Percentiles rank a stretch among this genome's conserved stretches.
Conservation (phyloP, 2,888 invertebrate species). For the Apoda limacodes region DNA sequence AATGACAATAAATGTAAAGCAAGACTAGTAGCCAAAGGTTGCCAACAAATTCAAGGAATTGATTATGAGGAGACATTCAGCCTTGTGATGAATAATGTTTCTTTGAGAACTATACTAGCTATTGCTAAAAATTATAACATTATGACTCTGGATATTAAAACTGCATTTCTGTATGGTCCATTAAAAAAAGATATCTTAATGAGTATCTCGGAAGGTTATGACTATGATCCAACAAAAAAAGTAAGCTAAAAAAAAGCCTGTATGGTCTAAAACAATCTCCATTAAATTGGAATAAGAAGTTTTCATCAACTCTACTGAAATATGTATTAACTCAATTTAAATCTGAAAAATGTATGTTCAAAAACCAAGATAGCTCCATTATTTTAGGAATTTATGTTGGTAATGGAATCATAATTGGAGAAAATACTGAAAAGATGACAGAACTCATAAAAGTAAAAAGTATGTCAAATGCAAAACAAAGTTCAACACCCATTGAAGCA, state of each 20-base stretch:
- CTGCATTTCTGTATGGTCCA: conserved; percentile 1
- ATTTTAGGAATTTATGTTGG: conserved; percentile 6
- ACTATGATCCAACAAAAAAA: conserved; percentile 1
- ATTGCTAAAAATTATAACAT: conserved; percentile 1
- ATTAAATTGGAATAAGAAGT: conserved; percentile 5
- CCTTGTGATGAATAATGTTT: conserved; percentile 6
- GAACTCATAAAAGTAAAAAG: background rate
- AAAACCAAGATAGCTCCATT: conserved; percentile 1
- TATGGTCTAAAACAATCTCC: conserved; percentile 10
- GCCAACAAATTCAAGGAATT: conserved; percentile 6
- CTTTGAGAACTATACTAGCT: conserved; percentile 6
- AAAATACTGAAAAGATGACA: background rate
- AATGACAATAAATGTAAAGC: conserved; percentile 2
- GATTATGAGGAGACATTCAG: conserved; percentile 6
- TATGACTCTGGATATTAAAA: background rate
- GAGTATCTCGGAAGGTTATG: conserved; percentile 2
- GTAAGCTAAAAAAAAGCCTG: conserved; percentile 9
- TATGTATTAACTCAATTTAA: background rate
- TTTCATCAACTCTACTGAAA: conserved; percentile 1
- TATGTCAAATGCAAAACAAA: conserved; percentile 4
- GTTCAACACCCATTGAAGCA: background rate
- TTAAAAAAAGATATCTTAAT: conserved; percentile 2
- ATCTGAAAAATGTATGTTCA: conserved; percentile 3
- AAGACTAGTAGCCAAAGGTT: conserved; percentile 4
- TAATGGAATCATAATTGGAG: conserved; percentile 4